These are phyloP conservation scores for Sturnira hondurensis DNA, from an alignment of 2,113 vertebrate species.

Conservation along the genomic window DNA sequence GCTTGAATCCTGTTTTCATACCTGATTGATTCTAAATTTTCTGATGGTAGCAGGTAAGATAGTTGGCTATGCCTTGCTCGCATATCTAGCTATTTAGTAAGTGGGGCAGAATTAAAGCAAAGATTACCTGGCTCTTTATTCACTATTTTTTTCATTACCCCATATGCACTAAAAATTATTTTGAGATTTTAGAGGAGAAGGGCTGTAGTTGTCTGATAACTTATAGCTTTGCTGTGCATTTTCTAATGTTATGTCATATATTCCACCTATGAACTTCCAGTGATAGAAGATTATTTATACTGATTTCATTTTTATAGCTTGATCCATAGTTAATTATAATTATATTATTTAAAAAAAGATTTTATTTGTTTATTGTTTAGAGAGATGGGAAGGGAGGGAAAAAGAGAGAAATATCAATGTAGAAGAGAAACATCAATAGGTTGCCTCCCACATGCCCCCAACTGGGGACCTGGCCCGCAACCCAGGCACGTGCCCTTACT, in stretches of 20 bases:
- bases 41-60: background rate
- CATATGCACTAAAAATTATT: background rate
- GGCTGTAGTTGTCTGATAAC: background rate
- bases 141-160: background rate
- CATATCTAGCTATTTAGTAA: background rate
- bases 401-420: no score
- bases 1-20: background rate
- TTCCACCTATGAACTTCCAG: background rate
- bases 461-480: no score
- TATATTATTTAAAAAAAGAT: background rate
- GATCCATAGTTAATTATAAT: background rate
- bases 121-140: background rate
- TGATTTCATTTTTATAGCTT: slow-evolving; percentile 25
- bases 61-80: background rate
- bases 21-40: background rate
- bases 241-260: background rate
- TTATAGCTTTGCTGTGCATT: background rate
- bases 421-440: no score
- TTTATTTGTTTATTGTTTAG: no score
- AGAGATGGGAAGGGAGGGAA: no score
- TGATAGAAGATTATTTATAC: background rate
- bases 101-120: background rate
- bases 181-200: background rate
- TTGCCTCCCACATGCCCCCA: no score
- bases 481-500: no score